These are phyloP conservation scores for Alligator mississippiensis DNA, from an alignment of 2,113 vertebrate genomes.

Conservation along the genomic window DNA sequence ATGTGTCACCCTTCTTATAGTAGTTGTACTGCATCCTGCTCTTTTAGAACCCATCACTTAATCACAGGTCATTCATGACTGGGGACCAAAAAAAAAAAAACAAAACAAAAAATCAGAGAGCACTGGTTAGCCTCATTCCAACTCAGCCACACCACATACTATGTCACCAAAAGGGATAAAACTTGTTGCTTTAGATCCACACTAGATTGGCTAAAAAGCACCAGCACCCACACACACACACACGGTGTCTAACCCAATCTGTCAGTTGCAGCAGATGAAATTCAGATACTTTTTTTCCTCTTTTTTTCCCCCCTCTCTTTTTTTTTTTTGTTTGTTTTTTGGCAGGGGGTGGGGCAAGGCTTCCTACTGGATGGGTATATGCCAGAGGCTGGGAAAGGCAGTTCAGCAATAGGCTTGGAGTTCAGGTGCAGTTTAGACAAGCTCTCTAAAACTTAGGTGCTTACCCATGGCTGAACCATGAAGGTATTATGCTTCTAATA, in stretches of 20 bases:
- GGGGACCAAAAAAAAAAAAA: background rate
- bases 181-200: background rate
- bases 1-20: background rate
- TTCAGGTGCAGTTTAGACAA: conserved; percentile 1
- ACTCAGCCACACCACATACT: background rate
- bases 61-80: background rate
- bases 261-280: background rate
- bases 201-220: background rate
- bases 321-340: too few relatives aligned
- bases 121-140: background rate
- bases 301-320: too few relatives aligned
- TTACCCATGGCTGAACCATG: background rate
- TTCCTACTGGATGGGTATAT: background rate
- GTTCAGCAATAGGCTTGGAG: conserved; percentile 41
- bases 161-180: background rate
- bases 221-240: background rate
- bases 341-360: background rate
- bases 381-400: conserved; percentile 38
- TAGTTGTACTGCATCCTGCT: background rate
- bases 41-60: background rate
- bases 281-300: background rate
- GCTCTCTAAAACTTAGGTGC: background rate
- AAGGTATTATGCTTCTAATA: background rate
- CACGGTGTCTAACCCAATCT: background rate
- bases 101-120: background rate